These are phyloP conservation scores for Drosophila tsacasi DNA, from an alignment of 1,140 invertebrate species.

Conservation along the genomic window DNA sequence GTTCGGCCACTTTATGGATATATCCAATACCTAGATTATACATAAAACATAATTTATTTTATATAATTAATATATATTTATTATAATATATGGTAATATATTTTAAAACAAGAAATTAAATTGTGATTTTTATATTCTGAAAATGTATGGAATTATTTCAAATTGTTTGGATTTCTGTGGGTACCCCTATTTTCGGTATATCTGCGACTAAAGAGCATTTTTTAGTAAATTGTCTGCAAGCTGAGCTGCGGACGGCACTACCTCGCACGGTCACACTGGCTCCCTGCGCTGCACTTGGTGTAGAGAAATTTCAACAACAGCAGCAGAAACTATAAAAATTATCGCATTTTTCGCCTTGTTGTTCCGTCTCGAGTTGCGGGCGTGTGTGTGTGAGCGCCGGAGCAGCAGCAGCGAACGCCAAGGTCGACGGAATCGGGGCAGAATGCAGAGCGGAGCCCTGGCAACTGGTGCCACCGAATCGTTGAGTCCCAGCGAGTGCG, in stretches of 20 bases:
- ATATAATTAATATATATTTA: neutral
- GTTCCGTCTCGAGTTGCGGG: constrained; percentile 23
- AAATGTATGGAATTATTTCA: neutral
- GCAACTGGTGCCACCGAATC: constrained; percentile 41
- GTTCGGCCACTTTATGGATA: constrained; percentile 96
- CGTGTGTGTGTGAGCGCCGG: constrained; percentile 21
- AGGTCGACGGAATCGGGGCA: constrained; percentile 29
- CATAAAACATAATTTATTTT: neutral
- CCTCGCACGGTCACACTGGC: constrained; percentile 13
- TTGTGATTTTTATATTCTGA: neutral
- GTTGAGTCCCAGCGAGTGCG: constrained; percentile 37
- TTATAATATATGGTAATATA: neutral
- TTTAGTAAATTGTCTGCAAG: constrained; percentile 3
- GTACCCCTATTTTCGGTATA: constrained; percentile 4
- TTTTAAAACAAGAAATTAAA: neutral
- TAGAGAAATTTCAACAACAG: constrained; percentile 81
- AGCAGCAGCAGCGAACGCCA: constrained; percentile 6
- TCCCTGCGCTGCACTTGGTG: constrained; percentile 61
- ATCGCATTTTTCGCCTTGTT: constrained; percentile 50
- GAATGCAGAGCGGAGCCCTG: constrained; percentile 54
- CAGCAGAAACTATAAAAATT: constrained; percentile 62
- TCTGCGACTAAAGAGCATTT: neutral
- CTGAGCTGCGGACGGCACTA: neutral
- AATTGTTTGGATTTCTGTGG: neutral
- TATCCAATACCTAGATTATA: constrained; percentile 67